phyloP scores from a whole-genome alignment of 2,113 vertebrate genomes.

The Pterocles burchelli region DNA sequence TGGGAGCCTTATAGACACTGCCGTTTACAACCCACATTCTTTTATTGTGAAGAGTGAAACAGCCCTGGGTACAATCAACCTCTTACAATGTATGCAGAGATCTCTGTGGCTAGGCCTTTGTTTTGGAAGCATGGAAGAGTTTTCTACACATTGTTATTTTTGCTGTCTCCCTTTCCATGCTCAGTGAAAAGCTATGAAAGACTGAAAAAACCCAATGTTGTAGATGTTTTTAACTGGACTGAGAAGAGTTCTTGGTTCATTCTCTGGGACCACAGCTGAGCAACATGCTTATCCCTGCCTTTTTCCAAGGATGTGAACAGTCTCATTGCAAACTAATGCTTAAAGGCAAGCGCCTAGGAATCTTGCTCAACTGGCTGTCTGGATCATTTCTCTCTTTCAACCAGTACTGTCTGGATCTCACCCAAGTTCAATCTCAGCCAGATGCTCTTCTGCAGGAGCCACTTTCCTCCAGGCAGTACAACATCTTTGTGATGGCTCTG shows the following conservation, averaged over 20 bases:
- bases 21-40: background rate
- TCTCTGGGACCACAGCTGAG: background rate
- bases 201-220: accelerated
- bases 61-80: background rate
- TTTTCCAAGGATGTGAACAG: background rate
- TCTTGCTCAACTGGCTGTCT: slow-evolving; percentile 7
- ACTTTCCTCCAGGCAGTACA: slow-evolving; percentile 30
- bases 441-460: slow-evolving; percentile 45
- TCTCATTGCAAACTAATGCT: background rate
- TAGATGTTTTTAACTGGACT: background rate
- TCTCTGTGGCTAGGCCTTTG: background rate
- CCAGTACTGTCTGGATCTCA: background rate
- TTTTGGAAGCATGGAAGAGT: background rate
- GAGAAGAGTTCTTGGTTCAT: background rate
- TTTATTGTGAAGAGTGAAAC: background rate
- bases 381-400: slow-evolving; percentile 34
- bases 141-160: background rate
- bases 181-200: background rate
- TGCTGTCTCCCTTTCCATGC: background rate
- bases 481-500: slow-evolving; percentile 23
- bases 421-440: slow-evolving; percentile 36
- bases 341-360: background rate
- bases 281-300: background rate
- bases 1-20: background rate
- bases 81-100: background rate